Evolutionary conservation across 1,140 invertebrate species (phyloP).

Genomic region (Oedothorax gibbosus): DNA sequence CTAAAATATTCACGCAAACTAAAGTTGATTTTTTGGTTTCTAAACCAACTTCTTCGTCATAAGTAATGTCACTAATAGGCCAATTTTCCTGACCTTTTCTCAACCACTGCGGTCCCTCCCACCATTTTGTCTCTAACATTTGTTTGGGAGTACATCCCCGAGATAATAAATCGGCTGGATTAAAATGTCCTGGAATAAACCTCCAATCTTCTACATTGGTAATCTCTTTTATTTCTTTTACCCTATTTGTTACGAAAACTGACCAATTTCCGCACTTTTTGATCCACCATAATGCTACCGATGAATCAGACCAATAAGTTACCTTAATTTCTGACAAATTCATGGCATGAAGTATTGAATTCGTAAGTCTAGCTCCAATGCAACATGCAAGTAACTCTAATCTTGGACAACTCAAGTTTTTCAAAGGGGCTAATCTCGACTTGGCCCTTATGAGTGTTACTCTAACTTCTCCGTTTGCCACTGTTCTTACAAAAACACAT

Average conservation of each 20-base stretch:
- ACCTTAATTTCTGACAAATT: neutral
- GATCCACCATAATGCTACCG: constrained; percentile 28
- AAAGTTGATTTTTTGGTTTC: too few relatives aligned
- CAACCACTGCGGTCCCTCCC: too few relatives aligned
- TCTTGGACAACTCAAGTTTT: neutral
- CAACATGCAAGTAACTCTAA: constrained; percentile 4
- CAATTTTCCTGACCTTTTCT: too few relatives aligned
- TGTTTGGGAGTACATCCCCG: neutral
- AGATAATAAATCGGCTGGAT: constrained; percentile 16
- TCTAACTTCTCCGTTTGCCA: neutral
- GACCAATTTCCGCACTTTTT: constrained; percentile 17
- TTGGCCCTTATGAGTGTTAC: neutral
- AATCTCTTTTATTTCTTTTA: constrained; percentile 11
- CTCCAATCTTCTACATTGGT: constrained; percentile 2
- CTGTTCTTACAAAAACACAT: constrained; percentile 9
- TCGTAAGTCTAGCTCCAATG: neutral
- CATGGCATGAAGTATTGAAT: neutral
- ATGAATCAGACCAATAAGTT: constrained; percentile 18
- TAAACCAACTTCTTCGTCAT: too few relatives aligned
- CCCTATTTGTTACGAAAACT: constrained; percentile 10
- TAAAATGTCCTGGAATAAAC: constrained; percentile 21
- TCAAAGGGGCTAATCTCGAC: neutral
- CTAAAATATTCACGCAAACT: too few relatives aligned
- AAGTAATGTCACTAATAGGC: too few relatives aligned
- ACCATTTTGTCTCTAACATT: constrained; percentile 4